Evolutionary conservation across 2,888 invertebrate species (phyloP), one percentile per base, ranked within the genome.

Genomic region (Cantharis flavilabris): DNA sequence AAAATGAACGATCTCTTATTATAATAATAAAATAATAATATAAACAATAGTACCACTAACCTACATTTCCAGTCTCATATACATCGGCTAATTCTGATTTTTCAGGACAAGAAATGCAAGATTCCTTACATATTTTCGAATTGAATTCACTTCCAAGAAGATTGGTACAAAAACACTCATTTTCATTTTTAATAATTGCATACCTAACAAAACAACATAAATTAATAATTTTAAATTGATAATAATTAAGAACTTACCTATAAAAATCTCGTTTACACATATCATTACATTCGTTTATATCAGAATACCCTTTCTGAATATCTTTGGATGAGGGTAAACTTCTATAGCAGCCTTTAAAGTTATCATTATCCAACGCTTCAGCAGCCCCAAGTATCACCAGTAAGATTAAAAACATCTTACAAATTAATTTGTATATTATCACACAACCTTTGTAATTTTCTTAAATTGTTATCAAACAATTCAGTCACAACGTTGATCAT

Each of bases 141-240:
- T 82, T 83, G 73, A 82, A 81, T 82, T 84, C 82, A 76, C 84
- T 84, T 23, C 86, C 86, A 71, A 86, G 78, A 79, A 84, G 84
- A 81, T 87, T 87, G 62, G 82, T 81, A 81, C 87, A 87, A 49
- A 77, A 75, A 81, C 87, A 87, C 20, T 78, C 78, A 13, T 76
- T 83, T 72, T 79, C 76, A 63, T 82, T 79, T 62, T 80, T 77
- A 70, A 85, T 81, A 74, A 82, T 82, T 16, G 85, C 82, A 81
- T 86, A 86, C 71, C 86, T 86, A 78, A 73, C 84, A 81, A 62
- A 69, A 63, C 74, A 28, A 62, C 64, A 7, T 11, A 11, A 33
- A 33, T 49, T n/a, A 49, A 10, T 64, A 11, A 67, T 11, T 49
- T 14, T 16, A 62, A 63, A 11, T 20, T 49, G 0, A 30, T 7